These are phyloP conservation scores for Mormyrops boulengeri DNA, from an alignment of 2,797 vertebrate genomes.

Conservation along the genomic window DNA sequence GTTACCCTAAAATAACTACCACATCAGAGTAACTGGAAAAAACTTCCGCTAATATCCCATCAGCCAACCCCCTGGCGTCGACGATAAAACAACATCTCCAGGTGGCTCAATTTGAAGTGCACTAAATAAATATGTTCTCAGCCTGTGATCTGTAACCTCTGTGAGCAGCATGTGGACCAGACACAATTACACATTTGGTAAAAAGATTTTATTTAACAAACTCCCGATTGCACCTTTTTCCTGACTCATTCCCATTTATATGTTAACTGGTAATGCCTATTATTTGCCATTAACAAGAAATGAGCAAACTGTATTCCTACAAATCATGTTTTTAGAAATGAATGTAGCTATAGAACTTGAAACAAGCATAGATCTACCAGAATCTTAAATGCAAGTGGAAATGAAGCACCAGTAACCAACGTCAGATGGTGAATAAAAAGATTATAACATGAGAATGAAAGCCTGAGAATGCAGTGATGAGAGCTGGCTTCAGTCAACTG, in stretches of 20 bases:
- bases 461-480: background rate
- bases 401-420: background rate
- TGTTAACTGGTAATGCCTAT: background rate
- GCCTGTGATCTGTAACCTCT: background rate
- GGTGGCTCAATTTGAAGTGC: background rate
- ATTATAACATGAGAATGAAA: background rate
- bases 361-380: background rate
- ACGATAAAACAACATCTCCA: background rate
- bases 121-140: background rate
- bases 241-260: background rate
- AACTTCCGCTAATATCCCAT: background rate
- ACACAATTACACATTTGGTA: background rate
- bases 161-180: background rate
- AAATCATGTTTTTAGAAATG: slow-evolving; percentile 17
- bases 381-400: background rate
- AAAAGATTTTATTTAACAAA: background rate
- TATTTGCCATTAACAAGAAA: background rate
- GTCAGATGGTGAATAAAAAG: background rate
- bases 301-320: background rate
- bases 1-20: background rate
- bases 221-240: background rate
- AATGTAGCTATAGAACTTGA: background rate
- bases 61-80: background rate
- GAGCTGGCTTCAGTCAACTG: background rate
- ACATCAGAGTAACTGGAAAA: background rate